These are phyloP conservation scores for Parnassius orleans DNA, from an alignment of 2,888 invertebrate species.

Conservation along the genomic window DNA sequence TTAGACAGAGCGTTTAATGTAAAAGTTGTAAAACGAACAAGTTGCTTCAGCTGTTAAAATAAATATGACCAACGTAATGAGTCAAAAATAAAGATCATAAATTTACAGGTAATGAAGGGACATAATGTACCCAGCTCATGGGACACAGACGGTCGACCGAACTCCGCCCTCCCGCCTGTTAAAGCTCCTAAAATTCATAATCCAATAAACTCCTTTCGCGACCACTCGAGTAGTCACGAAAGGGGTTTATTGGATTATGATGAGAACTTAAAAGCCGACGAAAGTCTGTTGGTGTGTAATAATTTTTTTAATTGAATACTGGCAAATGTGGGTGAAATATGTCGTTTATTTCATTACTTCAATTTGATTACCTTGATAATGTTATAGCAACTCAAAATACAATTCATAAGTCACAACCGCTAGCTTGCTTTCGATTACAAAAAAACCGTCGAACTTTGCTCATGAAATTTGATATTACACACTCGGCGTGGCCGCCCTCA, in stretches of 20 bases:
- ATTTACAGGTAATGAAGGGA: conserved; percentile 29
- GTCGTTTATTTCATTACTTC: neutral
- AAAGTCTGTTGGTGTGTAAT: conserved; percentile 28
- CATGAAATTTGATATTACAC: too few relatives aligned
- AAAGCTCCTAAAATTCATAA: conserved; percentile 71
- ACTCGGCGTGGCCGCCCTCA: too few relatives aligned
- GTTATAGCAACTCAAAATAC: neutral
- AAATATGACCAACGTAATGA: conserved; percentile 33
- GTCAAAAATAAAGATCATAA: conserved; percentile 32
- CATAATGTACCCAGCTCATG: conserved; percentile 39
- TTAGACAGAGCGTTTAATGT: too few relatives aligned
- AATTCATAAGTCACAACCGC: too few relatives aligned
- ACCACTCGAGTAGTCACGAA: conserved; percentile 52
- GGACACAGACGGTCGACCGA: conserved; percentile 50
- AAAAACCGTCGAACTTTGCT: too few relatives aligned
- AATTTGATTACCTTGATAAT: neutral
- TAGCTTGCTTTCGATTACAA: too few relatives aligned
- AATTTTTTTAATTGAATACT: conserved; percentile 15
- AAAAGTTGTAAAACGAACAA: conserved; percentile 5
- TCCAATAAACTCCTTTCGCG: conserved; percentile 64
- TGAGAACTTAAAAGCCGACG: conserved; percentile 39
- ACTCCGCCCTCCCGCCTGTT: conserved; percentile 60
- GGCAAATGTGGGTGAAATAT: conserved; percentile 2
- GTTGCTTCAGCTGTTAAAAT: conserved; percentile 25
- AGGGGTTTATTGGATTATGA: too few relatives aligned